phyloP scores from a whole-genome alignment of 2,797 vertebrate species.

The Sebastes hubbsi region DNA sequence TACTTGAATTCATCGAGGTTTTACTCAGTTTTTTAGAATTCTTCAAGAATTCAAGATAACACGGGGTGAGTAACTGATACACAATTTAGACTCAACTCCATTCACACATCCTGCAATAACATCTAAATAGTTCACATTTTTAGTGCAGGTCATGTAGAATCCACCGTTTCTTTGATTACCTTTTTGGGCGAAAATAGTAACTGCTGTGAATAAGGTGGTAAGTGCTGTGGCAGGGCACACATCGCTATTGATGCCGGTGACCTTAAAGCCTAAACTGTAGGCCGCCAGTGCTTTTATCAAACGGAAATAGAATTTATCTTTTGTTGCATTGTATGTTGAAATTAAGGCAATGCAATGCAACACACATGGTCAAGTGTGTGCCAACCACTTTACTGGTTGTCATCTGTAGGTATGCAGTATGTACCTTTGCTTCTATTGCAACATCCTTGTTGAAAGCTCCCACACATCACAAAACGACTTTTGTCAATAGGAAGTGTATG shows the following conservation, averaged over 20 bases:
- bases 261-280: background rate
- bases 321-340: background rate
- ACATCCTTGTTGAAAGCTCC: conserved; percentile 9
- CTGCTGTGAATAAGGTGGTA: background rate
- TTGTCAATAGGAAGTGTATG: conserved; percentile 1
- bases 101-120: background rate
- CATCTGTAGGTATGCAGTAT: background rate
- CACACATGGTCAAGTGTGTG: background rate
- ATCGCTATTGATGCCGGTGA: background rate
- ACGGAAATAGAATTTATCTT: background rate
- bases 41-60: background rate
- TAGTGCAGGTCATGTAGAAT: background rate
- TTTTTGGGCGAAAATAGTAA: background rate
- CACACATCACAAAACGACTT: background rate
- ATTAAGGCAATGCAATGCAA: background rate
- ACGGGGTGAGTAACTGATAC: background rate
- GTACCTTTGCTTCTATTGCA: conserved; percentile 22
- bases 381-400: background rate
- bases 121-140: background rate
- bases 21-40: background rate
- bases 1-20: background rate
- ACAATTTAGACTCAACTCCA: background rate
- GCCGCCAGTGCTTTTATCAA: background rate
- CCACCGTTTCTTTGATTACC: background rate
- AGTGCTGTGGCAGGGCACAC: background rate